Percentiles rank a stretch among this genome's conserved stretches.
phyloP scores from a whole-genome alignment of 2,888 invertebrate genomes.

The Tinea semifulvella region DNA sequence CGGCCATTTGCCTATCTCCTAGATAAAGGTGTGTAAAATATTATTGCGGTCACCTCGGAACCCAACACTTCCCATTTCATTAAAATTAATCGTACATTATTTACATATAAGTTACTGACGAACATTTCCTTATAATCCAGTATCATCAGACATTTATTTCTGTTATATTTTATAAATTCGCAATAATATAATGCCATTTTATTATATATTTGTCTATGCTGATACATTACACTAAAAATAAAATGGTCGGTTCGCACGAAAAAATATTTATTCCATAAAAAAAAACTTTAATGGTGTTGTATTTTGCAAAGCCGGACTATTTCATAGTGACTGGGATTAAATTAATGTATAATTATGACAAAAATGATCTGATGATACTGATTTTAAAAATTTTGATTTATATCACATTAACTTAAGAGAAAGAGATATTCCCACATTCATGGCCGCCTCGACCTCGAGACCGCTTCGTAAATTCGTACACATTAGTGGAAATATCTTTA shows the following conservation, averaged over 20 bases:
- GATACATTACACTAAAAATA: too few relatives aligned
- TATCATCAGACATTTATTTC: too few relatives aligned
- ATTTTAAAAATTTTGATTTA: constrained; percentile 14
- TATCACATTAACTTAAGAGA: constrained; percentile 16
- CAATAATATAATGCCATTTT: too few relatives aligned
- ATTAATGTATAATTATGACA: too few relatives aligned
- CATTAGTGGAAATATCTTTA: constrained; percentile 23
- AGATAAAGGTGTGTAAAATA: constrained; percentile 15
- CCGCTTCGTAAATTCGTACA: constrained; percentile 25
- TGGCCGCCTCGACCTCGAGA: neutral
- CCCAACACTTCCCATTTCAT: neutral
- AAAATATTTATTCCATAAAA: too few relatives aligned
- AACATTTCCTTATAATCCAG: constrained; percentile 3
- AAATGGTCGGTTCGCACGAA: too few relatives aligned
- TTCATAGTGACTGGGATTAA: too few relatives aligned
- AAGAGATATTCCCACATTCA: constrained; percentile 9
- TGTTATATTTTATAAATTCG: too few relatives aligned
- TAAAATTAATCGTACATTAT: constrained; percentile 13
- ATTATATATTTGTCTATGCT: too few relatives aligned
- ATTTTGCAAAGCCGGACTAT: too few relatives aligned
- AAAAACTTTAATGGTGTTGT: too few relatives aligned
- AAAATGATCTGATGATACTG: too few relatives aligned
- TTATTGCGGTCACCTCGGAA: constrained; percentile 1
- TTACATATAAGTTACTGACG: constrained; percentile 13
- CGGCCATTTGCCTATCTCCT: constrained; percentile 26